phyloP scores from a whole-genome alignment of 2,113 vertebrate genomes.

The Murina feae region DNA sequence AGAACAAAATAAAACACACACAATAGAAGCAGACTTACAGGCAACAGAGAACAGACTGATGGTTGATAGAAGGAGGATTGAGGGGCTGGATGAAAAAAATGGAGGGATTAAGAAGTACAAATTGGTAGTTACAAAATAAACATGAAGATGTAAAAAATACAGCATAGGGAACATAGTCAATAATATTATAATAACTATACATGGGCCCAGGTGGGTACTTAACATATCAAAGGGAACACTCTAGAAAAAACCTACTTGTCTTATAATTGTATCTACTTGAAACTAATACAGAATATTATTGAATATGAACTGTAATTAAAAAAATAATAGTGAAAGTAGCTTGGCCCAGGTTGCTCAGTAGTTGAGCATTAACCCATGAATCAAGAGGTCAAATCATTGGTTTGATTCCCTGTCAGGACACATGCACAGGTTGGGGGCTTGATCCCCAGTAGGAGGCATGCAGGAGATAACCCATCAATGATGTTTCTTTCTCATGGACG shows the following conservation, averaged over 20 bases:
- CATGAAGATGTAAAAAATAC: not conserved
- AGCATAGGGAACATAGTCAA: not conserved
- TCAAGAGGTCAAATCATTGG: too few relatives aligned
- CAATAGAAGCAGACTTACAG: not conserved
- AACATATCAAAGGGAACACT: not conserved
- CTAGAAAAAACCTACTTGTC: not conserved
- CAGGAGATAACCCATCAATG: too few relatives aligned
- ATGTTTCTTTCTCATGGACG: too few relatives aligned
- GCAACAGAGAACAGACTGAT: not conserved
- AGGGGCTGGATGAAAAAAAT: not conserved
- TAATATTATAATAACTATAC: not conserved
- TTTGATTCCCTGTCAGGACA: too few relatives aligned
- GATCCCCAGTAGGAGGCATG: too few relatives aligned
- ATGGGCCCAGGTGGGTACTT: not conserved
- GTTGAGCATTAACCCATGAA: too few relatives aligned
- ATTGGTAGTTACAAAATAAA: not conserved
- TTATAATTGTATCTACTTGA: too few relatives aligned
- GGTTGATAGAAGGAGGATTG: not conserved
- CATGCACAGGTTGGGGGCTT: too few relatives aligned
- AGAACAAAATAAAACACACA: not conserved
- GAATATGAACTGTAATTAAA: not conserved
- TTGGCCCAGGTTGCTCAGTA: too few relatives aligned
- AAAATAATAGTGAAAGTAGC: too few relatives aligned
- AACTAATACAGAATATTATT: not conserved
- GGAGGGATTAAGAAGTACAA: not conserved